Evolutionary conservation across 2,113 vertebrate genomes (phyloP), one percentile per base, ranked within the genome.

Genomic region (Pygoscelis adeliae): DNA sequence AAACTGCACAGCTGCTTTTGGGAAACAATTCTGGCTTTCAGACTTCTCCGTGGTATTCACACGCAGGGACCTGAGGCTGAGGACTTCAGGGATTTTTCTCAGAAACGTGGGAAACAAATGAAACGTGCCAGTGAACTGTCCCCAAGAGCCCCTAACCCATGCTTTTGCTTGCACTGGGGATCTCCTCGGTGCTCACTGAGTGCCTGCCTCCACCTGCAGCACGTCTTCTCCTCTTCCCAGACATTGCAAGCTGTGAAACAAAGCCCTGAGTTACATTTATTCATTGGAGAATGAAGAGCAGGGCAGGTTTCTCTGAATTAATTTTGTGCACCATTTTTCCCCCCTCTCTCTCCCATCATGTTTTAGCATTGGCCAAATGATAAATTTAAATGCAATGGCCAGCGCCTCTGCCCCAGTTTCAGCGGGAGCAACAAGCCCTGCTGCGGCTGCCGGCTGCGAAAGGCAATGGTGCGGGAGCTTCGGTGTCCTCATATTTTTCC

Each of bases 171-270:
- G 38, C 13, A 2, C 42, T 1, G 36, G 59, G 56, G 42, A 25
- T 32, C 44, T 18, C 18, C 62, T 16, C 3, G 4, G 53, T 11
- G 36, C 36, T 44, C n/a, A 2, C 29, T 2, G 7, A 6, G 3
- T 5, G 27, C 73, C 65, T 10, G 34, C 40, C 55, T 13, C 19
- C 53, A 11, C 46, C 44, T 9, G 46, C 61, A 20, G 59, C 47
- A 7, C 3, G 2, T 10, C 55, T 38, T 3, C 72, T 52, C 15
- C 38, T 19, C 50, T 3, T 29, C 44, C 36, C 53, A 9, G 26
- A 3, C 3, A 2, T 3, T 4, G 4, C 47, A 9, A 17, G 3
- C 50, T 5, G 5, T 2, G 22, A 17, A 69, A 18, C 56, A 8
- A 15, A 49, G 79, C 44, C 29, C 4, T 1, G 9, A 27, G 12